phyloP scores from a whole-genome alignment of 2,888 invertebrate genomes.

The Erannis defoliaria region DNA sequence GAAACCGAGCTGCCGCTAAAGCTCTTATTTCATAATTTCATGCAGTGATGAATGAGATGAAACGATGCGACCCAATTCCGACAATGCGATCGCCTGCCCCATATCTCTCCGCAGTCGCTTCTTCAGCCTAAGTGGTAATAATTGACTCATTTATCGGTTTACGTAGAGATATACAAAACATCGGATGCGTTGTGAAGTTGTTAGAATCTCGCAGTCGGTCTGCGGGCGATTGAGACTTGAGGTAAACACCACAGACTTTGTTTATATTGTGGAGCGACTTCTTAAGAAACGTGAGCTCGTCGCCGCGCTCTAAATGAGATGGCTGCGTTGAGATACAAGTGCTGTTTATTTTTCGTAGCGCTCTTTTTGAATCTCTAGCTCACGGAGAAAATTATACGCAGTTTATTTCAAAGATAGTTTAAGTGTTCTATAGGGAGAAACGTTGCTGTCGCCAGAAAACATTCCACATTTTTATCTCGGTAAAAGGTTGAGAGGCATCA shows the following conservation, averaged over 20 bases:
- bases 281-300: slow-evolving; percentile 74
- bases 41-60: slow-evolving; percentile 45
- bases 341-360: slow-evolving; percentile 77
- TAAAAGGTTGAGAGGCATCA: slow-evolving; percentile 35
- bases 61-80: slow-evolving; percentile 44
- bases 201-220: slow-evolving; percentile 60
- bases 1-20: slow-evolving; percentile 38
- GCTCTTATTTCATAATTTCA: slow-evolving; percentile 43
- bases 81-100: slow-evolving; percentile 41
- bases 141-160: slow-evolving; percentile 49
- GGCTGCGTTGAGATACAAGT: slow-evolving; percentile 78
- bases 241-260: slow-evolving; percentile 72
- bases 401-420: slow-evolving; percentile 67
- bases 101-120: slow-evolving; percentile 43
- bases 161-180: slow-evolving; percentile 40
- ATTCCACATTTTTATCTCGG: slow-evolving; percentile 43
- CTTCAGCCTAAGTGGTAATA: slow-evolving; percentile 45
- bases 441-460: slow-evolving; percentile 44
- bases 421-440: slow-evolving; percentile 54
- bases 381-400: slow-evolving; percentile 70
- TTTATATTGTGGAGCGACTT: slow-evolving; percentile 72
- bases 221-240: slow-evolving; percentile 57
- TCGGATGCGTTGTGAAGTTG: slow-evolving; percentile 49
- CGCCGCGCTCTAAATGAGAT: slow-evolving; percentile 74
- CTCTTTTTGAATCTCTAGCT: slow-evolving; percentile 71